These are phyloP conservation scores for Macrotis lagotis DNA, from an alignment of 2,113 vertebrate genomes.

Conservation along the genomic window DNA sequence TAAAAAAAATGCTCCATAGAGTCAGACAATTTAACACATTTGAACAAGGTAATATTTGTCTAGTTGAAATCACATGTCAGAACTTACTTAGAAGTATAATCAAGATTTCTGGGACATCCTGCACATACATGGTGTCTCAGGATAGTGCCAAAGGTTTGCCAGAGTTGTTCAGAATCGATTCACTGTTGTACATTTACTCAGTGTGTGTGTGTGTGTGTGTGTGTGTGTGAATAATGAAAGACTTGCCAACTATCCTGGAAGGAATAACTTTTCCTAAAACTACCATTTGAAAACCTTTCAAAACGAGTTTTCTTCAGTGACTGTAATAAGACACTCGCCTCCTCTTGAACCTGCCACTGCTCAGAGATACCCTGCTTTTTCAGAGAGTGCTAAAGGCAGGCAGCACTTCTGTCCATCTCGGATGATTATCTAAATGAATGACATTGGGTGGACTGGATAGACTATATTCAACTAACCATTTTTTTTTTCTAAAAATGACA, in stretches of 20 bases:
- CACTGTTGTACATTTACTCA: not conserved
- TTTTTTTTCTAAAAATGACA: not conserved
- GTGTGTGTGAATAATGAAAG: not conserved
- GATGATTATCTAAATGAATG: conserved; percentile 14
- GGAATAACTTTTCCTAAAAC: conserved; percentile 44
- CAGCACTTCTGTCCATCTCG: not conserved
- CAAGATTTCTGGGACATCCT: not conserved
- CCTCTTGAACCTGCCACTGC: conserved; percentile 29
- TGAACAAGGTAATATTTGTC: not conserved
- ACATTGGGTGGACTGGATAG: not conserved
- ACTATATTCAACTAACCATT: conserved; percentile 24
- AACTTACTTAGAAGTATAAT: not conserved
- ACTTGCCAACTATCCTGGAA: not conserved
- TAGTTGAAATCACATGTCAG: too few species aligned
- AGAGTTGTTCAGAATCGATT: not conserved
- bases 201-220: not conserved
- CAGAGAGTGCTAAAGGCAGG: conserved; percentile 31
- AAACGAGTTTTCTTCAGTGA: not conserved
- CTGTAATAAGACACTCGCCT: conserved; percentile 1
- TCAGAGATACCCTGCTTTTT: conserved; percentile 37
- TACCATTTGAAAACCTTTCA: conserved; percentile 16
- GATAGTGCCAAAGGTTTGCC: not conserved
- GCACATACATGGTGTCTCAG: not conserved
- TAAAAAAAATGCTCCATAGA: not conserved
- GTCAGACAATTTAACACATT: not conserved